A percentile compares a stretch with the other conserved stretches of the same genome.
phyloP scores from a whole-genome alignment of 1,140 invertebrate genomes.

The Cylas formicarius region DNA sequence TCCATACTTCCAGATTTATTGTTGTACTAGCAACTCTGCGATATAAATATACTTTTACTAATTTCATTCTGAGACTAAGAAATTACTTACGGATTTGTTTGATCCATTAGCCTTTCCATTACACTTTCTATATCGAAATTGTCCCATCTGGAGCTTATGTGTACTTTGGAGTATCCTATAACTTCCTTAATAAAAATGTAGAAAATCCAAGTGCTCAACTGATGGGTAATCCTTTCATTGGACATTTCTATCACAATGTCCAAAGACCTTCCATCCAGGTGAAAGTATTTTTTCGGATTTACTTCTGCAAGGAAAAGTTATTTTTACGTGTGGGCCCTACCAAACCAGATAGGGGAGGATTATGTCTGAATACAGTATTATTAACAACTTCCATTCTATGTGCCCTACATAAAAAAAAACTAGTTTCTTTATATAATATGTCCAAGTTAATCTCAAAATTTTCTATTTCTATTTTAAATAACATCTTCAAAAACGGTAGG shows the following conservation, averaged over 20 bases:
- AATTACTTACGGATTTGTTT: constrained; percentile 4
- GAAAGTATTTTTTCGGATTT: constrained; percentile 26
- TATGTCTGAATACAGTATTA: too few relatives aligned
- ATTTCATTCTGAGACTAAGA: background rate
- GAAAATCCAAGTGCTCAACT: constrained; percentile 55
- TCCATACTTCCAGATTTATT: constrained; percentile 68
- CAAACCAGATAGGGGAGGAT: too few relatives aligned
- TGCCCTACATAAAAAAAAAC: too few relatives aligned
- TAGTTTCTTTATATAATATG: too few relatives aligned
- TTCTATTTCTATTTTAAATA: too few relatives aligned
- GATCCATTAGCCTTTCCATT: constrained; percentile 26
- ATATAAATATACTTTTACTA: constrained; percentile 12
- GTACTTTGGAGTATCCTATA: constrained; percentile 54
- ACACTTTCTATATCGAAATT: constrained; percentile 40
- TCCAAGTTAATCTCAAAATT: too few relatives aligned
- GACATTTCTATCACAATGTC: constrained; percentile 49
- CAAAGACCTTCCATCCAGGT: constrained; percentile 18
- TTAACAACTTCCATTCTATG: too few relatives aligned
- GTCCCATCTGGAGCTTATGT: constrained; percentile 44
- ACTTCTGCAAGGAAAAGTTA: constrained; percentile 19
- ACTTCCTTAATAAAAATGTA: constrained; percentile 58
- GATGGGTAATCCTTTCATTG: constrained; percentile 49
- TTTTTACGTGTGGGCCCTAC: too few relatives aligned
- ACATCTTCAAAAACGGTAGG: too few relatives aligned
- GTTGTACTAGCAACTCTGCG: constrained; percentile 50